A percentile compares a stretch with the other conserved stretches of the same genome.
Evolutionary conservation across 2,113 vertebrate genomes (phyloP).

Genomic region (Salminus brasiliensis): DNA sequence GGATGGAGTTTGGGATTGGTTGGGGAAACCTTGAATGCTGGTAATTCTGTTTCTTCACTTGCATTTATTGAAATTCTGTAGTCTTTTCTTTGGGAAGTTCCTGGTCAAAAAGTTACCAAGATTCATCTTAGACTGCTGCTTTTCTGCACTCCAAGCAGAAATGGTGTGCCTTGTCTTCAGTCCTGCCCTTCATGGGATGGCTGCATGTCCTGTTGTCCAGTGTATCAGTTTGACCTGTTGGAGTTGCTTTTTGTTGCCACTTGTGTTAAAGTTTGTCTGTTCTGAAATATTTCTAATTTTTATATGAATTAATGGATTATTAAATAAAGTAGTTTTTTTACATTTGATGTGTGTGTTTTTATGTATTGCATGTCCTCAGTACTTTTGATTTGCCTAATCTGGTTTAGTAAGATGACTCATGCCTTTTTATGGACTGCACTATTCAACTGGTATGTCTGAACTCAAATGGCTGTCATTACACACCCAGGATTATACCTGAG

Average conservation of each 20-base stretch:
- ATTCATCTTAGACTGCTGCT: conserved; percentile 14
- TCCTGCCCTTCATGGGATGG: conserved; percentile 52
- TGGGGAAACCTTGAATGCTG: conserved; percentile 72
- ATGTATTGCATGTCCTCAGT: background rate
- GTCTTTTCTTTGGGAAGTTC: conserved; percentile 35
- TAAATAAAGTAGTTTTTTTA: conserved; percentile 66
- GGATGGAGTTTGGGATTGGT: conserved; percentile 48
- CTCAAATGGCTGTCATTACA: background rate
- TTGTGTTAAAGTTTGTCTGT: conserved; percentile 46
- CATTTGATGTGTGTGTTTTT: background rate
- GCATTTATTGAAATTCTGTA: conserved; percentile 28
- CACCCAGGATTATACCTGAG: background rate
- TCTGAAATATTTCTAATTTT: conserved; percentile 65
- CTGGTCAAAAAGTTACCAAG: background rate
- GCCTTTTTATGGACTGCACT: background rate
- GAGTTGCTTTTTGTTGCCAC: conserved; percentile 26
- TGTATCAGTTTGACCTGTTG: conserved; percentile 22
- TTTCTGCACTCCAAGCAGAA: conserved; percentile 56
- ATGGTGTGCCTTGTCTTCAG: conserved; percentile 68
- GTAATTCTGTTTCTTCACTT: conserved; percentile 68
- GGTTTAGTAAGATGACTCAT: background rate
- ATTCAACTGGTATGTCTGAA: conserved; percentile 2
- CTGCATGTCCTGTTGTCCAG: conserved; percentile 35
- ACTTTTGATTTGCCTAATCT: background rate
- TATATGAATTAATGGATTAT: conserved; percentile 64